Evolutionary conservation across 2,113 vertebrate genomes (phyloP), one percentile per base, ranked within the genome.

Genomic region (Pluvialis apricaria): DNA sequence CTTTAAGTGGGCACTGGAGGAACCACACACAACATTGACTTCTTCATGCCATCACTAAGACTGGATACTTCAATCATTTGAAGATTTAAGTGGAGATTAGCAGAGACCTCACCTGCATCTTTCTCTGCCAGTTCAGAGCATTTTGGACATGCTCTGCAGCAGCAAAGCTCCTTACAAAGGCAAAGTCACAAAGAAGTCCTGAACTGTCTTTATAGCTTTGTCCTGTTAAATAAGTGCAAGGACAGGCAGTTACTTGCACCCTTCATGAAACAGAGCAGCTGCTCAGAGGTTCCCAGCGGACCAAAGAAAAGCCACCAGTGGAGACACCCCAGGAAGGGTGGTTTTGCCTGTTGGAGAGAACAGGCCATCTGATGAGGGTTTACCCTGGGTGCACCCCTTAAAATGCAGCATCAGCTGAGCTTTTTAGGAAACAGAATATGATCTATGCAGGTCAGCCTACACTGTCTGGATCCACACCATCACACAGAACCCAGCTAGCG

Each of bases 1-100:
- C 69, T 86, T 94, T 94, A 94, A 97, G 87, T 88, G 86, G 76
- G 86, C 92, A 89, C 92, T 77, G 82, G 86, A 94, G 86, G 65
- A 95, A 76, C 88, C 83, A 87, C 82, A 72, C 69, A 80, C 73
- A 71, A 70, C 86, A 60, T 19, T 76, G 86, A 89, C 85, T 80
- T 45, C 84, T 92, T 82, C 77, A 22, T 44, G 80, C 80, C 86
- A 78, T 57, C 7, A 4, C 86, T 89, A 80, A 72, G 52, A 52
- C 40, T 11, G 21, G 60, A 47, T 55, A 38, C 60, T 82, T 90
- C 68, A 86, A 36, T 64, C 69, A 91, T 69, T 47, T 20, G 40
- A 75, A 89, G 84, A 55, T 81, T 83, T 82, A 86, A 91, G 73
- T 70, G 88, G 65, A 84, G 65, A 94, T 93, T 47, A 85, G 70